Conservation (phyloP, 2,113 vertebrate species). For the Plectropomus leopardus region DNA sequence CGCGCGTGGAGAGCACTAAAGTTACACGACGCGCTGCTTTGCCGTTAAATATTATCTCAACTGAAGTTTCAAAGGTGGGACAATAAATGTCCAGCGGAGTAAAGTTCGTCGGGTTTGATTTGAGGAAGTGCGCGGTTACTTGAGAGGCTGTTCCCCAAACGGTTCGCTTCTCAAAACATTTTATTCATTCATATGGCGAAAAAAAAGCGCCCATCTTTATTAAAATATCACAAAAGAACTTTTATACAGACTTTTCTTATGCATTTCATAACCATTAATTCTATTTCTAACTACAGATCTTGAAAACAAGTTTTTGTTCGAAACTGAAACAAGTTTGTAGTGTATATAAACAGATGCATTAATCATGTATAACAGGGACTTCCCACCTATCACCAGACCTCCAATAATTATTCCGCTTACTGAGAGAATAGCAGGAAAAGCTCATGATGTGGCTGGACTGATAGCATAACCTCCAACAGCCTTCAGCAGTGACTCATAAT, state of each 20-base stretch:
- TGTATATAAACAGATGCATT: not conserved
- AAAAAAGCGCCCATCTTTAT: too few species aligned
- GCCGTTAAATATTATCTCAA: conserved; percentile 82
- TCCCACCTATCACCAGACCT: too few species aligned
- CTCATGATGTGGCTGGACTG: not conserved
- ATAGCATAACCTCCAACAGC: not conserved
- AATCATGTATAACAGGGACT: not conserved
- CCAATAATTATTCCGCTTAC: not conserved
- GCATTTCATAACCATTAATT: not conserved
- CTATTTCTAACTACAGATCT: not conserved
- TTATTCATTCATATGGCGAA: not conserved
- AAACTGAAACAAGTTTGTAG: not conserved
- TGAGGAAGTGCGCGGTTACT: conserved; percentile 40
- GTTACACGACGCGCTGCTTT: conserved; percentile 16
- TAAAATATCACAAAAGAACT: too few species aligned
- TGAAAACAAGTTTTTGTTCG: not conserved
- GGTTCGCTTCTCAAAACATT: not conserved
- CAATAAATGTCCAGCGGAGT: conserved; percentile 71
- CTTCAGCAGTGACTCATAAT: not conserved
- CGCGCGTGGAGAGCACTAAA: not conserved
- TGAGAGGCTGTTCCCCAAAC: conserved; percentile 12
- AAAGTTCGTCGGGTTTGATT: conserved; percentile 73
- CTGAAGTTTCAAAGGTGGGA: conserved; percentile 76
- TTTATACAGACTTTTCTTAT: too few species aligned
- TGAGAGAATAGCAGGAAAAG: not conserved